Conservation (phyloP, 2,113 vertebrate genomes). For the Lophotis ruficrista region DNA sequence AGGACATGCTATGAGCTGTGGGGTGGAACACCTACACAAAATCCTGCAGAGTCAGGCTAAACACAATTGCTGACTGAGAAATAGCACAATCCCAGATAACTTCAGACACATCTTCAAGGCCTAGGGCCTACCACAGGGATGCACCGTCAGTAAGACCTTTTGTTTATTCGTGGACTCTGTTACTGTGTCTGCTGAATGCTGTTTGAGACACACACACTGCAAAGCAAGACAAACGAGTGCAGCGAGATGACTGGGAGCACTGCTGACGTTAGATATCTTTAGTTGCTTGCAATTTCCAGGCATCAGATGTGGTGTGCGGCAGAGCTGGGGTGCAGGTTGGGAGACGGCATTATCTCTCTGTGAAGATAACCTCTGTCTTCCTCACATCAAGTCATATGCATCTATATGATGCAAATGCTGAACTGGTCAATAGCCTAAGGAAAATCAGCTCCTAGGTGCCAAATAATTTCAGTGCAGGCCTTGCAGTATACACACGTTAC, state of each 20-base stretch:
- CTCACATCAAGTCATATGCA: rapidly evolving
- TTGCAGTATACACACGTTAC: not conserved
- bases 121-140: not conserved
- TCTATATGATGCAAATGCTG: not conserved
- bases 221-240: not conserved
- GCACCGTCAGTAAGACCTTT: not conserved
- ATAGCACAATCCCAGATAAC: not conserved
- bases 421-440: not conserved
- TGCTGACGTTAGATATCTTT: not conserved
- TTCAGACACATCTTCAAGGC: not conserved
- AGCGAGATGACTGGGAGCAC: not conserved
- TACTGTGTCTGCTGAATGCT: not conserved
- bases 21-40: not conserved
- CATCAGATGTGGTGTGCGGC: not conserved
- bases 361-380: not conserved
- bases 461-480: not conserved
- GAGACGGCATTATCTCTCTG: not conserved
- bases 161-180: not conserved
- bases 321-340: not conserved
- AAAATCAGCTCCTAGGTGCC: not conserved
- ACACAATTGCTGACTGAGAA: not conserved
- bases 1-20: not conserved
- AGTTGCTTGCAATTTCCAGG: not conserved
- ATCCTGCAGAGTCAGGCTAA: not conserved
- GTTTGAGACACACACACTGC: not conserved